These are phyloP conservation scores for Platichthys flesus DNA, from an alignment of 2,113 vertebrate genomes.

Conservation along the genomic window DNA sequence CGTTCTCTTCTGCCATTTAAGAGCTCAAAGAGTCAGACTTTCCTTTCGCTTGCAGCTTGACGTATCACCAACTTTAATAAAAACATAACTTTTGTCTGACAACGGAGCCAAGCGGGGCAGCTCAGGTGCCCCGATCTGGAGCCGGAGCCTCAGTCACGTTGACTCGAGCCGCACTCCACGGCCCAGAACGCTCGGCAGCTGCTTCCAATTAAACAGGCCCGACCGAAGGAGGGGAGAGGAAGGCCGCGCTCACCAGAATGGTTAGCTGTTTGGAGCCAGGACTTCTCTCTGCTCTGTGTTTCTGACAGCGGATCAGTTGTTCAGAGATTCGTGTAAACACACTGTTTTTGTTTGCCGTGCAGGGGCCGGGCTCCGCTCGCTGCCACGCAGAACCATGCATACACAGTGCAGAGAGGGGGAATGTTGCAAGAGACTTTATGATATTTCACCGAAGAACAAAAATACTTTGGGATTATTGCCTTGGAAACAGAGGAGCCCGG, in stretches of 20 bases:
- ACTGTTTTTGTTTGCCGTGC: constrained; percentile 41
- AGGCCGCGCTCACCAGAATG: constrained; percentile 53
- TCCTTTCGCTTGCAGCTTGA: constrained; percentile 15
- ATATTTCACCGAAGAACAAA: constrained; percentile 25
- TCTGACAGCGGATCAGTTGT: constrained; percentile 60
- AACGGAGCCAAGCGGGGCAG: constrained; percentile 30
- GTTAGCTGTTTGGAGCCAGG: constrained; percentile 54
- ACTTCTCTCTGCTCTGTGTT: constrained; percentile 33
- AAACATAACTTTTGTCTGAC: constrained; percentile 46
- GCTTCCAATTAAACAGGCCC: constrained; percentile 66
- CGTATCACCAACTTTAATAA: constrained; percentile 33
- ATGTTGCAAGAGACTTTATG: not conserved
- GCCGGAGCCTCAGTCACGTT: constrained; percentile 51
- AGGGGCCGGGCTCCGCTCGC: constrained; percentile 9
- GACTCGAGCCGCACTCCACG: constrained; percentile 36
- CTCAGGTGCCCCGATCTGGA: constrained; percentile 42
- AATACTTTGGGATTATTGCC: constrained; percentile 35
- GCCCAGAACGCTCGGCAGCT: constrained; percentile 64
- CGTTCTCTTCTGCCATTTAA: constrained; percentile 21
- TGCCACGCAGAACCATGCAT: constrained; percentile 13
- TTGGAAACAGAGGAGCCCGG: constrained; percentile 31
- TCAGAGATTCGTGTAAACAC: constrained; percentile 57
- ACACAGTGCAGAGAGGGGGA: not conserved
- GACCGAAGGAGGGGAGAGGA: constrained; percentile 40
- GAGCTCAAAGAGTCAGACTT: constrained; percentile 32